Conservation (phyloP, 1,140 invertebrate species). For the Pachypeltis micranthus region DNA sequence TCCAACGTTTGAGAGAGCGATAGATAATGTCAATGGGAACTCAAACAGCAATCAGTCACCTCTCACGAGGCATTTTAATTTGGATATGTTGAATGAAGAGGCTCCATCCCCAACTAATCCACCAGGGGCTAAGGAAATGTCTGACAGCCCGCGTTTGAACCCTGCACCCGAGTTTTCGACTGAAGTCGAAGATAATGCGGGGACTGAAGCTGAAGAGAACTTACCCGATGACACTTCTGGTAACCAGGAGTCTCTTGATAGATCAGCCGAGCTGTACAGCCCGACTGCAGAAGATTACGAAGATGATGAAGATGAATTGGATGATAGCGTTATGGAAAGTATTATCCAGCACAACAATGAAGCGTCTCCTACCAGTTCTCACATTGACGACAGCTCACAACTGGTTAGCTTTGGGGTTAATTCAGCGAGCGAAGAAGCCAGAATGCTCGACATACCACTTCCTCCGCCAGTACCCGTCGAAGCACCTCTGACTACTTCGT, state of each 20-base stretch:
- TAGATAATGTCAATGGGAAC: too few relatives aligned
- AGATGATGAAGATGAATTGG: slow-evolving; percentile 4
- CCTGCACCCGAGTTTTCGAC: not conserved
- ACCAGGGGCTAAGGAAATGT: too few relatives aligned
- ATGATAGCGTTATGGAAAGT: not conserved
- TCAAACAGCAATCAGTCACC: not conserved
- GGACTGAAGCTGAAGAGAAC: not conserved
- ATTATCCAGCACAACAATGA: not conserved
- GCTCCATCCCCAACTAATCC: too few relatives aligned
- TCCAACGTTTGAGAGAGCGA: too few relatives aligned
- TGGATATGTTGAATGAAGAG: slow-evolving; percentile 16
- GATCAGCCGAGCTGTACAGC: slow-evolving; percentile 10
- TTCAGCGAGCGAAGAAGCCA: slow-evolving; percentile 17
- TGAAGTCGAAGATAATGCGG: not conserved
- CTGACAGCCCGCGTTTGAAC: not conserved
- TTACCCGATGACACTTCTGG: not conserved
- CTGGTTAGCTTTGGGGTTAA: slow-evolving; percentile 19
- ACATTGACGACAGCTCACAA: slow-evolving; percentile 13
- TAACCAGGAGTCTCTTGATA: slow-evolving; percentile 7
- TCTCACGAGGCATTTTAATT: slow-evolving; percentile 17
- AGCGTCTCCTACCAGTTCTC: not conserved
- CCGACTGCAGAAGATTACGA: slow-evolving; percentile 16
- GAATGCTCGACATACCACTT: slow-evolving; percentile 19
- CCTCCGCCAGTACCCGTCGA: slow-evolving; percentile 9
- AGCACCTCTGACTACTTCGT: slow-evolving; percentile 4